Evolutionary conservation across 2,888 invertebrate genomes (phyloP).

Genomic region (Hydropsyche betteni): DNA sequence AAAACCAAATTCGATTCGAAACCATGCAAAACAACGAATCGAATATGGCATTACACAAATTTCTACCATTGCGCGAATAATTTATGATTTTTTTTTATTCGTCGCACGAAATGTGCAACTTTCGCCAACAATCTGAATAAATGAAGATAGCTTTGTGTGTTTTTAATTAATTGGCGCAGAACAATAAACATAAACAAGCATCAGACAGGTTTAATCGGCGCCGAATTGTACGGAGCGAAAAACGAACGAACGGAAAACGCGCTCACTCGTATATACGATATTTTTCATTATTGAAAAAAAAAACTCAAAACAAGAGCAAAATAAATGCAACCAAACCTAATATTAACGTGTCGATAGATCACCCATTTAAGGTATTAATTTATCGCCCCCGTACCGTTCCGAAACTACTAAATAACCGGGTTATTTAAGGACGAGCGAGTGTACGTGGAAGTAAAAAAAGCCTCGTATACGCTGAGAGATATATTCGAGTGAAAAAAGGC

Average conservation of each 20-base stretch:
- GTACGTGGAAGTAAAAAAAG: conserved; percentile 2
- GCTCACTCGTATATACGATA: background rate
- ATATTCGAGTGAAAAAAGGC: conserved; percentile 24
- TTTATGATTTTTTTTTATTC: too few relatives aligned
- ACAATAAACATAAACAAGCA: conserved; percentile 39
- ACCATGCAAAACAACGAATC: too few relatives aligned
- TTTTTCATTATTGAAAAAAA: background rate
- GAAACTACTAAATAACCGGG: conserved; percentile 26
- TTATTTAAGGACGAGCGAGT: conserved; percentile 17
- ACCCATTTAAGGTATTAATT: conserved; percentile 32
- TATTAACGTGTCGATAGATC: conserved; percentile 32
- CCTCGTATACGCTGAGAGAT: background rate
- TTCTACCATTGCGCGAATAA: too few relatives aligned
- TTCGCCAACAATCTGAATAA: conserved; percentile 8
- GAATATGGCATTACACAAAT: too few relatives aligned
- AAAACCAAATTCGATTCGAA: too few relatives aligned
- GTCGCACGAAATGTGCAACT: too few relatives aligned
- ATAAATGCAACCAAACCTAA: background rate
- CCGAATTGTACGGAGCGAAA: conserved; percentile 14
- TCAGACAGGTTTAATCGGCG: conserved; percentile 36
- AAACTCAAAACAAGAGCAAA: background rate
- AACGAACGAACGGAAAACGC: conserved; percentile 13
- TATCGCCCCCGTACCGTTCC: conserved; percentile 21
- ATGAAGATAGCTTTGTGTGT: conserved; percentile 40
- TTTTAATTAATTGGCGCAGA: conserved; percentile 36